Evolutionary conservation across 2,888 invertebrate species (phyloP).

Genomic region (Sinodicranocentrus sp.): DNA sequence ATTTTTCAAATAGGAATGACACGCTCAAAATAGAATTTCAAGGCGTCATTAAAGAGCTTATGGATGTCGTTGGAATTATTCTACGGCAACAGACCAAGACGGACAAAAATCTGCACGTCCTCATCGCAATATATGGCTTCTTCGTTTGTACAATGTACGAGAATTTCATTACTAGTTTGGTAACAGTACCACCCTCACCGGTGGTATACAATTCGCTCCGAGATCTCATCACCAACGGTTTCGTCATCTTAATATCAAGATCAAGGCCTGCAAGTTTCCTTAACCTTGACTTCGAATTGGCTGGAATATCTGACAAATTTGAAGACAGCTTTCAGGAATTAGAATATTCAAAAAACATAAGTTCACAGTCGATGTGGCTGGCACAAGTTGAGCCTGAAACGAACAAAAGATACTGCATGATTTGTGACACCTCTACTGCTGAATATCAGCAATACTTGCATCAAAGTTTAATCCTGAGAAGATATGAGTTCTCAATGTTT

Average conservation of each 20-base stretch:
- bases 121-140: neutral
- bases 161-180: neutral
- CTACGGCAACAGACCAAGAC: no score
- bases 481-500: no score
- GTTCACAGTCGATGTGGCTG: neutral
- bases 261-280: no score
- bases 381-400: neutral
- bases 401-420: neutral
- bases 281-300: neutral
- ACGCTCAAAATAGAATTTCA: no score
- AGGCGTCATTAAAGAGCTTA: no score
- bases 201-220: neutral
- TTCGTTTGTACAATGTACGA: neutral
- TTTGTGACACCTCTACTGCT: neutral
- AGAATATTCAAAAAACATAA: no score
- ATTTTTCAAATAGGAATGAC: no score
- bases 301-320: neutral
- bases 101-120: no score
- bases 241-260: neutral
- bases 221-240: neutral
- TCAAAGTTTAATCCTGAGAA: no score
- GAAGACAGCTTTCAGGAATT: no score
- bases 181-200: slow-evolving; percentile 1
- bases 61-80: no score
- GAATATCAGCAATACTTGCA: no score